Percentiles rank a stretch among this genome's conserved stretches.
These are phyloP conservation scores for Cotesia chilonis DNA, from an alignment of 1,140 invertebrate genomes.

Conservation along the genomic window DNA sequence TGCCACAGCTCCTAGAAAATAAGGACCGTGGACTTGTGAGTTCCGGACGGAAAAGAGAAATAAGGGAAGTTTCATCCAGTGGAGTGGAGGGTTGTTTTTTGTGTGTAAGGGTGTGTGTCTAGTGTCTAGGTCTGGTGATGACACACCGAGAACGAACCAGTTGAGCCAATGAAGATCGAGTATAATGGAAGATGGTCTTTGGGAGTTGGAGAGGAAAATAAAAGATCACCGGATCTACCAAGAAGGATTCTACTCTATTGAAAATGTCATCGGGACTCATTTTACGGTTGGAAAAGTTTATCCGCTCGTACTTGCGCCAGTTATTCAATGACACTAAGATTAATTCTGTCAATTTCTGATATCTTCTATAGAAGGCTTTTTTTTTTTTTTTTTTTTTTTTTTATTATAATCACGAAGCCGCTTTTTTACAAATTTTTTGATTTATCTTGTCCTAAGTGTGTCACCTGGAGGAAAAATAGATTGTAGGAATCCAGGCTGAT, in stretches of 20 bases:
- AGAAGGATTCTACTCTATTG: constrained; percentile 23
- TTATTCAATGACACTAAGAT: too few relatives aligned
- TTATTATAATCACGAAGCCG: too few relatives aligned
- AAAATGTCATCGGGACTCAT: constrained; percentile 32
- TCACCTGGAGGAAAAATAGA: too few relatives aligned
- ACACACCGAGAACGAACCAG: constrained; percentile 9
- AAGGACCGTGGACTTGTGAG: not conserved
- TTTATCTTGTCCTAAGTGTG: too few relatives aligned
- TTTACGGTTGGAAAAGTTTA: constrained; percentile 37
- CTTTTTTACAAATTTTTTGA: too few relatives aligned
- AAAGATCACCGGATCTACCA: constrained; percentile 25
- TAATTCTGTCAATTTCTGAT: too few relatives aligned
- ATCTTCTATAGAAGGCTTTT: too few relatives aligned
- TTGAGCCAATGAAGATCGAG: not conserved
- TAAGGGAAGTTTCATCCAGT: not conserved
- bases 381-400: too few relatives aligned
- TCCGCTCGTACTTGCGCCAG: constrained; percentile 44
- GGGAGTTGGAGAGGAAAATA: constrained; percentile 28
- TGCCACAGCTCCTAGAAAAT: not conserved
- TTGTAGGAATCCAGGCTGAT: too few relatives aligned
- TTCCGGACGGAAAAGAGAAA: not conserved
- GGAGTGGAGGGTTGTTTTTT: constrained; percentile 8
- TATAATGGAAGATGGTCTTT: not conserved
- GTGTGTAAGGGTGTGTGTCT: too few relatives aligned
- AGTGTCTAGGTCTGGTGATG: constrained; percentile 8